Conservation (phyloP, 1,140 invertebrate genomes). For the Aphaenogaster floridana region DNA sequence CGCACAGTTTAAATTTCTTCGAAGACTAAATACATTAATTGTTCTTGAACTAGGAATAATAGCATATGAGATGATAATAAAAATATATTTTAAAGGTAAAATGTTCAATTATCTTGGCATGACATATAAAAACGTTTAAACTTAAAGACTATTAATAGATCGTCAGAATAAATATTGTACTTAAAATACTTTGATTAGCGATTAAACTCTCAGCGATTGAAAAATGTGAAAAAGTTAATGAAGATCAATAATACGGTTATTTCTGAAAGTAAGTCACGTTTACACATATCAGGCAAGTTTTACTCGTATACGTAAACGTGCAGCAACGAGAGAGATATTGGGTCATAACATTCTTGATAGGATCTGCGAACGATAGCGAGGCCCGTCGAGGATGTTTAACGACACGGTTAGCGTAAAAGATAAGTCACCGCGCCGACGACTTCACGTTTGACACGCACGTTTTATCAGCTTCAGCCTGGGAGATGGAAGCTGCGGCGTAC, state of each 20-base stretch:
- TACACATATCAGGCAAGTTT: background rate
- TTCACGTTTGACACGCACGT: slow-evolving; percentile 31
- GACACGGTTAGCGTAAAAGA: slow-evolving; percentile 45
- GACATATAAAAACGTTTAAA: background rate
- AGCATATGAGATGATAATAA: background rate
- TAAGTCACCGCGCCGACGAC: slow-evolving; percentile 34
- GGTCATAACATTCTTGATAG: slow-evolving; percentile 41
- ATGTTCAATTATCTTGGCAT: background rate
- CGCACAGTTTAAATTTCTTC: background rate
- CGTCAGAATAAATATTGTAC: background rate
- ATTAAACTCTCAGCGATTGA: background rate
- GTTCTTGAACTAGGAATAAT: background rate
- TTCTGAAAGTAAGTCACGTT: slow-evolving; percentile 26
- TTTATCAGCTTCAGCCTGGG: slow-evolving; percentile 38
- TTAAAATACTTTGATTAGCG: background rate
- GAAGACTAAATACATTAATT: background rate
- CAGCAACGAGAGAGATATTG: slow-evolving; percentile 35
- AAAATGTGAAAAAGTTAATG: background rate
- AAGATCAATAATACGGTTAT: background rate
- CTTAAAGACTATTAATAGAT: background rate
- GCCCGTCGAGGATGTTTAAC: slow-evolving; percentile 50
- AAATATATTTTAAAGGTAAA: background rate
- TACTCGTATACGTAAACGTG: background rate
- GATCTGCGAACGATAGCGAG: slow-evolving; percentile 12
- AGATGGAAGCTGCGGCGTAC: slow-evolving; percentile 11